Base-by-base conservation (phyloP, 2,888 invertebrate species). In the Lepidochrysops patricia region DNA sequence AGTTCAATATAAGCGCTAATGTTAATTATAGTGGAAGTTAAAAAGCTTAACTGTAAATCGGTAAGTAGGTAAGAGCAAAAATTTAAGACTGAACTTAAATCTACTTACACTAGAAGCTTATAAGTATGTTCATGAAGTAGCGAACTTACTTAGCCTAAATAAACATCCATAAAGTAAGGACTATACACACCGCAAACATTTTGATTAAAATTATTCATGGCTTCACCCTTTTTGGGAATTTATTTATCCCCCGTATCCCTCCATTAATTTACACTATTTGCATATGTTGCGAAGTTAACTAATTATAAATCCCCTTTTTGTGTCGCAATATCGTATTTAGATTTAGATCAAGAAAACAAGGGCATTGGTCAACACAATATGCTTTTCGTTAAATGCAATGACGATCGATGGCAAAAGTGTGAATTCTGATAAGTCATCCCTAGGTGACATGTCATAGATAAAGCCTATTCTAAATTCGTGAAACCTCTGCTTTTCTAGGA, bases 161-260 rank as follows among this genome's bases (percentile, higher is more conserved):
- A 26, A 50, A 50, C 50, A 50, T n/a, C 26, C 50, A 50, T 43
- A 19, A 19, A 43, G 19, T 19, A 43, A 43, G 43, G 43, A 12
- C 19, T 19, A 43, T 19, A 43, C 19, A 43, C 12, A 19, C 50
- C 50, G 26, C 50, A 50, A 50, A 26, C 50, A 50, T 50, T 43
- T 50, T 50, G 50, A 50, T 50, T 50, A n/a, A 26, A 50, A 50
- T 50, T 50, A 50, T 50, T 50, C 50, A 50, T 26, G 50, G 26
- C 50, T 50, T 50, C n/a, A 50, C 26, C 50, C 50, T 50, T 50
- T 50, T 50, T 26, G 50, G 26, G n/a, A 50, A 50, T 50, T 50
- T 50, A 50, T 50, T 50, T 50, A 50, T 50, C n/a, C 50, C 23
- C 25, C 19, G 43, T 43, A 43, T 43, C 50, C 50, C 13, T 50